Evolutionary conservation across 2,797 vertebrate species (phyloP), one percentile per base, ranked within the genome.

Genomic region (Gymnodraco acuticeps): DNA sequence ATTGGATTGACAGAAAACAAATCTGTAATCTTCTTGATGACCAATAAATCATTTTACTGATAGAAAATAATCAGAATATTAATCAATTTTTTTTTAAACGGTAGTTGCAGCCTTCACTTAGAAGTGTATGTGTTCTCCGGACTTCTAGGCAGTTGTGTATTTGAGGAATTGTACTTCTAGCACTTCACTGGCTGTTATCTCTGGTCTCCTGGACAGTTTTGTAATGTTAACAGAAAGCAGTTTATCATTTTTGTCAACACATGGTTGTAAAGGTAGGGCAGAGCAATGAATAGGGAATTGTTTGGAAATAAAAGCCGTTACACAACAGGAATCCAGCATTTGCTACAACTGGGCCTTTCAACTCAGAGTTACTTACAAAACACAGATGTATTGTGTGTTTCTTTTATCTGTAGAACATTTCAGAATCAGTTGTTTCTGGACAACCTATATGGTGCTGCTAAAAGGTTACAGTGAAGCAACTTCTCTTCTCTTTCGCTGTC

Each of bases 391-490:
- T 46, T 19, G 54, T 64, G 1, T 41, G 70, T 58, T 70, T 27
- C 19, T 64, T 56, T 53, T 7, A 67, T 12, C 23, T 11, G 2
- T 6, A 14, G 55, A 73, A 78, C n/a, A 43, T 55, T 62, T 82
- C 8, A 48, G 71, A 73, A 60, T 7, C 0, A 1, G 54, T 75
- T 73, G 64, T 78, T 53, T 10, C 38, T 52, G 56, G 64, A 63
- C 59, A 38, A 72, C 66, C 43, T 64, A 45, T 63, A n/a, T 16
- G 41, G 19, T 47, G 17, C 41, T 58, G 67, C 80, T 64, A 58
- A 66, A 77, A 66, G 70, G 80, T 72, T 88, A 87, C 88, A 87
- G 91, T 84, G 87, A 83, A 82, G 86, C 54, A 13, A 72, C 82
- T 62, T 83, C 19, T 76, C 63, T 76, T 83, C 70, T 75, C 75